A percentile compares a stretch with the other conserved stretches of the same genome.
These are phyloP conservation scores for Rousettus madagascariensis DNA, from an alignment of 2,797 vertebrate genomes.

Conservation along the genomic window DNA sequence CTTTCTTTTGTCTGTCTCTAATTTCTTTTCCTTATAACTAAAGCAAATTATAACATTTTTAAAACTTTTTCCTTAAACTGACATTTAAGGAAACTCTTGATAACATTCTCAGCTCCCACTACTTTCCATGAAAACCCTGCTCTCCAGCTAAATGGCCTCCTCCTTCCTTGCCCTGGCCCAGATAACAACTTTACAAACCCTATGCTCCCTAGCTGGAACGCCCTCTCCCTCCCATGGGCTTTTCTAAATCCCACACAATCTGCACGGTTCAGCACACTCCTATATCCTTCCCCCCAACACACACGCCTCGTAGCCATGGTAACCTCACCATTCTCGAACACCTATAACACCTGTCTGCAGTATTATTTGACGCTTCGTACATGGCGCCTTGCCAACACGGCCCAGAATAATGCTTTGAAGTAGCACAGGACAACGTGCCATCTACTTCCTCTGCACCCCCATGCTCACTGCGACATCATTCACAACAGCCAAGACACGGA, in stretches of 20 bases:
- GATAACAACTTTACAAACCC: background rate
- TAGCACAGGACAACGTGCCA: background rate
- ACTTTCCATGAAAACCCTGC: background rate
- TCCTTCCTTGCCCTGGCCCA: background rate
- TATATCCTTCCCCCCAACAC: background rate
- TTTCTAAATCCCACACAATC: background rate
- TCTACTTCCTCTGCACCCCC: background rate
- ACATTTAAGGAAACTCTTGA: background rate
- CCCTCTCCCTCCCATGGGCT: background rate
- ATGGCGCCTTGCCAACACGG: background rate
- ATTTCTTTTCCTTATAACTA: constrained; percentile 12
- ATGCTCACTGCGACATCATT: background rate
- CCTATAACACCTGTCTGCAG: background rate
- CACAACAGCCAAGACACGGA: background rate
- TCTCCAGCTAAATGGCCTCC: background rate
- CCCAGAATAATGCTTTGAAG: constrained; percentile 19
- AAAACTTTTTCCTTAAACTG: background rate
- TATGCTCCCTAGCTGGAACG: background rate
- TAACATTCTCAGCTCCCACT: background rate
- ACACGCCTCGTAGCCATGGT: background rate
- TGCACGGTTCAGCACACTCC: background rate
- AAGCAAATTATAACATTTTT: background rate
- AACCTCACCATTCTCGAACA: background rate
- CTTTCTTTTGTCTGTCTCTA: background rate
- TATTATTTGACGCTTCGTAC: background rate